Conservation (phyloP, 2,888 invertebrate genomes). For the Dioctria rufipes region DNA sequence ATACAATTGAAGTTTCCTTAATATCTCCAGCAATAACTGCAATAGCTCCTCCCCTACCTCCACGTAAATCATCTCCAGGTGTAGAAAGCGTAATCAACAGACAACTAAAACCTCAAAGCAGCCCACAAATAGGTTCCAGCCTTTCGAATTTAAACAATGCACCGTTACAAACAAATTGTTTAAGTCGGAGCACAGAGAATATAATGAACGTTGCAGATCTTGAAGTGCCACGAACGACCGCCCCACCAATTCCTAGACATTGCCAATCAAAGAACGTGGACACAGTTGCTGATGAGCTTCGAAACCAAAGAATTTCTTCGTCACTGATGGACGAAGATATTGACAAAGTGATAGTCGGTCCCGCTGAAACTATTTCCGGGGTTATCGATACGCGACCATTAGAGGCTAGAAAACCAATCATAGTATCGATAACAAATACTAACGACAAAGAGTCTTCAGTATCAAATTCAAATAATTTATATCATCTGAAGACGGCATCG, state of each 20-base stretch:
- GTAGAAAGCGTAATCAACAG: constrained; percentile 66
- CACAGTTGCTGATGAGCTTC: constrained; percentile 67
- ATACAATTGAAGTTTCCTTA: constrained; percentile 1
- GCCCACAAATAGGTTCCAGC: constrained; percentile 61
- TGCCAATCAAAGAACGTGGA: constrained; percentile 64
- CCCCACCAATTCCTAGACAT: constrained; percentile 71
- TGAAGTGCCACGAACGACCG: constrained; percentile 67
- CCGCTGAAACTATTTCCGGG: constrained; percentile 82
- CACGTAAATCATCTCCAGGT: constrained; percentile 73
- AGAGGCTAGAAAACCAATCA: constrained; percentile 67
- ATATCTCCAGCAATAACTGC: constrained; percentile 17
- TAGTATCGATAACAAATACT: constrained; percentile 55
- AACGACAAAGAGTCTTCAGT: constrained; percentile 52
- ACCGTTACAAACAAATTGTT: constrained; percentile 56
- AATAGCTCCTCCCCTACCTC: constrained; percentile 74
- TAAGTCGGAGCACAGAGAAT: constrained; percentile 67
- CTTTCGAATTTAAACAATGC: constrained; percentile 67
- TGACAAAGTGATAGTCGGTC: constrained; percentile 75
- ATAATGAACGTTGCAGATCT: constrained; percentile 62
- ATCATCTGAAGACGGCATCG: constrained; percentile 59
- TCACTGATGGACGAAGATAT: constrained; percentile 61
- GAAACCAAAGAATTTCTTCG: constrained; percentile 65
- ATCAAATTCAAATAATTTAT: constrained; percentile 59
- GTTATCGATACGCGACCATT: constrained; percentile 77
- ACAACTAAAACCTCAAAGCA: constrained; percentile 58